Evolutionary conservation across 2,888 invertebrate genomes (phyloP).

Genomic region (Trichogramma dendrolimi): DNA sequence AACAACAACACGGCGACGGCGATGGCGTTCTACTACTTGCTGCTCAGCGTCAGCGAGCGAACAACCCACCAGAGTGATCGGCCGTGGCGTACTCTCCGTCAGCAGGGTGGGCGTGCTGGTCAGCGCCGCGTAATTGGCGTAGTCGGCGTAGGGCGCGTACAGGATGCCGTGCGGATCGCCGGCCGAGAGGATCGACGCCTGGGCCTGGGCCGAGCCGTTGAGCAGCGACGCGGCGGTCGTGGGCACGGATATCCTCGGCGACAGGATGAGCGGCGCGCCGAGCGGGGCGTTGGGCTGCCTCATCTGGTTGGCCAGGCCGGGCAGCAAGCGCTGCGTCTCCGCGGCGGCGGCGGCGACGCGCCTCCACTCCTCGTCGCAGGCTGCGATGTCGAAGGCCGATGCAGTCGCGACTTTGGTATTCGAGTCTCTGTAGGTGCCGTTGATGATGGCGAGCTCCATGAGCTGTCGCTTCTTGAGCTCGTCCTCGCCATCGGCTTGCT

Average conservation of each 20-base stretch:
- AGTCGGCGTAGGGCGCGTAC: slow-evolving; percentile 84
- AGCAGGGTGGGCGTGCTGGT: slow-evolving; percentile 76
- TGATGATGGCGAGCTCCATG: slow-evolving; percentile 99
- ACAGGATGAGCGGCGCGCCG: slow-evolving; percentile 89
- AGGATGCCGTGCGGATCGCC: slow-evolving; percentile 78
- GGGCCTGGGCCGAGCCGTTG: slow-evolving; percentile 61
- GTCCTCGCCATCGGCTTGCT: slow-evolving; percentile 99
- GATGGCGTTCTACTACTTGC: slow-evolving; percentile 40
- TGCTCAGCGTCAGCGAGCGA: slow-evolving; percentile 70
- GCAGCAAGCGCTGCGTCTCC: slow-evolving; percentile 73
- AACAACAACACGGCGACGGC: too few relatives aligned
- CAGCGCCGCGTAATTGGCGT: slow-evolving; percentile 85
- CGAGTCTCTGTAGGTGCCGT: slow-evolving; percentile 98
- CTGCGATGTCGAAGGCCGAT: slow-evolving; percentile 60
- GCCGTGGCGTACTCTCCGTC: slow-evolving; percentile 78
- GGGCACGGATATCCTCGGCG: slow-evolving; percentile 81
- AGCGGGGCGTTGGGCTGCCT: slow-evolving; percentile 70
- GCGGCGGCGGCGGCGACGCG: slow-evolving; percentile 77
- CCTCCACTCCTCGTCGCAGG: slow-evolving; percentile 82
- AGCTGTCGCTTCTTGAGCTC: slow-evolving; percentile 99
- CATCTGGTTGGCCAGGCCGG: slow-evolving; percentile 64
- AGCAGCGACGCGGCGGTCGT: slow-evolving; percentile 67
- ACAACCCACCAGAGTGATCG: slow-evolving; percentile 95
- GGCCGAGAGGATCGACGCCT: slow-evolving; percentile 64
- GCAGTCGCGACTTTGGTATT: slow-evolving; percentile 81